Conservation (phyloP, 2,888 invertebrate species). For the Macrophya alboannulata region DNA sequence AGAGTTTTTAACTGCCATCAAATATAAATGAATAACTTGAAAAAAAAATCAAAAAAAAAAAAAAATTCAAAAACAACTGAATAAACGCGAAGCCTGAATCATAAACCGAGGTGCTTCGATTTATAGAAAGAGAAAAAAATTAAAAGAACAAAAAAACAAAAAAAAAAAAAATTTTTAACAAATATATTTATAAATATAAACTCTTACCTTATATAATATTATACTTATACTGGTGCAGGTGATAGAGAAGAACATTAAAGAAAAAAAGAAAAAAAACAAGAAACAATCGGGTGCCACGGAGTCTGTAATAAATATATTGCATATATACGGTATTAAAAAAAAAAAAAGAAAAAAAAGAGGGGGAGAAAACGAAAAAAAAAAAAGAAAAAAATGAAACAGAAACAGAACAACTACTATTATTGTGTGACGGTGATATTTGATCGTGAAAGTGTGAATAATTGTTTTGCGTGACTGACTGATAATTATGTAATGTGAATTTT, state of each 20-base stretch:
- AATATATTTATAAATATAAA: slow-evolving; percentile 47
- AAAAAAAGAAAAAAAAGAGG: not conserved
- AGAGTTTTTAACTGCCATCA: slow-evolving; percentile 63
- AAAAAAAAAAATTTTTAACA: not conserved
- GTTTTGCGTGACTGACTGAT: not conserved
- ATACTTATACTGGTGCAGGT: not conserved
- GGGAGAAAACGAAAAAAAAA: not conserved
- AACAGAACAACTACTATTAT: slow-evolving; percentile 34
- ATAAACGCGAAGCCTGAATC: not conserved
- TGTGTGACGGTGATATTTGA: slow-evolving; percentile 58
- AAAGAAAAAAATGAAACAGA: not conserved
- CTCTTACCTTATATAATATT: not conserved
- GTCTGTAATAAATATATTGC: not conserved
- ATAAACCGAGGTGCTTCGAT: not conserved
- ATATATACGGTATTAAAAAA: not conserved
- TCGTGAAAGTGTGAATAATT: slow-evolving; percentile 27
- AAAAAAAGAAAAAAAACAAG: slow-evolving; percentile 1
- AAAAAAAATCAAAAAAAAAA: not conserved
- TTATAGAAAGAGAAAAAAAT: slow-evolving; percentile 50
- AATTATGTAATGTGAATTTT: slow-evolving; percentile 57
- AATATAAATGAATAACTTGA: not conserved
- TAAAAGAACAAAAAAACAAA: too few relatives aligned
- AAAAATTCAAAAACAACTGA: not conserved
- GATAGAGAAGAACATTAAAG: not conserved
- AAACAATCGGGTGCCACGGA: slow-evolving; percentile 26